A percentile compares a stretch with the other conserved stretches of the same genome.
Conservation (phyloP, 1,140 invertebrate genomes). For the Eriosoma lanigerum region DNA sequence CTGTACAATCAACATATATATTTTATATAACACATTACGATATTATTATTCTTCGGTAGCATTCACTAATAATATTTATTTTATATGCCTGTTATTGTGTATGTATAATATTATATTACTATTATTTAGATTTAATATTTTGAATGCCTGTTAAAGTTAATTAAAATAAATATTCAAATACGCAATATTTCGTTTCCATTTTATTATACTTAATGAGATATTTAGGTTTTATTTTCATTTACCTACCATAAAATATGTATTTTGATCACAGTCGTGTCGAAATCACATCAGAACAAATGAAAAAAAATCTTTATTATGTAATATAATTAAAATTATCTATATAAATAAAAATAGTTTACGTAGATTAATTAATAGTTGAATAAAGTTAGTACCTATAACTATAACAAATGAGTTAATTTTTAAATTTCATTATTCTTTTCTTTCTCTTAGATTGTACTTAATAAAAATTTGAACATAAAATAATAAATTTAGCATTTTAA, state of each 20-base stretch:
- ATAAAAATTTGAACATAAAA: too few species aligned
- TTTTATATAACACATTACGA: neutral
- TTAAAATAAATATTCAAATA: neutral
- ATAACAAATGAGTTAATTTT: too few species aligned
- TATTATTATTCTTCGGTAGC: too few species aligned
- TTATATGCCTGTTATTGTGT: neutral
- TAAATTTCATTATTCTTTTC: too few species aligned
- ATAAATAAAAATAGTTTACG: too few species aligned
- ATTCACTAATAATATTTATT: neutral
- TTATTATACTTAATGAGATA: neutral
- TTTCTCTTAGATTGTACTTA: too few species aligned
- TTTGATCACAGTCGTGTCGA: neutral
- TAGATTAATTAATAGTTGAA: too few species aligned
- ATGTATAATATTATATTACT: too few species aligned
- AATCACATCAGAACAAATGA: neutral
- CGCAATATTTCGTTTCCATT: neutral
- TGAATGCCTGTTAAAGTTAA: constrained; percentile 17
- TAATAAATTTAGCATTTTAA: too few species aligned
- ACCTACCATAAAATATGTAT: neutral
- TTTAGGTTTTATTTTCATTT: neutral
- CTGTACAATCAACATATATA: neutral
- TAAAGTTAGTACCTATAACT: too few species aligned
- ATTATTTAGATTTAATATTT: neutral
- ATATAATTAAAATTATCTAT: neutral
- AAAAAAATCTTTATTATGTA: neutral